Base-by-base conservation (phyloP, 1,140 invertebrate genomes). In the Papilio dardanus region DNA sequence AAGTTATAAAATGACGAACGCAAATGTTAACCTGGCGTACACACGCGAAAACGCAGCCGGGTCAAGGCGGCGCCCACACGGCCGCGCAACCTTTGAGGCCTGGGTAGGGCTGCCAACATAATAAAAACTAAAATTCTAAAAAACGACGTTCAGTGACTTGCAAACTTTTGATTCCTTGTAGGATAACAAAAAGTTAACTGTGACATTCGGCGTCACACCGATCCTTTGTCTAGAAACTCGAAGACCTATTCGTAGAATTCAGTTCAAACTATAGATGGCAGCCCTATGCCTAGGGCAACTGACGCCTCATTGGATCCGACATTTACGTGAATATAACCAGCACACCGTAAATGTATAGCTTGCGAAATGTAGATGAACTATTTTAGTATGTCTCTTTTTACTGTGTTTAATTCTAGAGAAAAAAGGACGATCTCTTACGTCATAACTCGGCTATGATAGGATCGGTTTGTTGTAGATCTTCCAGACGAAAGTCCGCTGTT, bases 41-140 rank as follows among this genome's bases (percentile, higher is more conserved):
- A 37, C 67, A 69, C 35, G 67, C 67, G 67, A 69, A 69, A 69
- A 37, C 31, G 67, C 35, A 37, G 33, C 33, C 33, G 35, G 67
- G 67, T 69, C 67, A 69, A 69, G 67, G 67, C 67, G 33, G 33
- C 33, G 35, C 67, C 67, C 21, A 69, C 35, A 14, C 33, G 31
- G 16, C 35, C 19, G 67, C 35, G 35, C 67, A 69, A 37, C 67
- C 67, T 69, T 69, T 69, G 10, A 69, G 21, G 35, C 33, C 16
- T 19, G 40, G 2, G 42, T 46, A 46, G 42, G 42, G 42, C 42
- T 46, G 42, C 42, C 42, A 46, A n/a, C 42, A 7, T n/a, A 6
- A 46, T n/a, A 46, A 46, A 46, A 19, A 16, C 16, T 46, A n/a
- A 6, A 46, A 0, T 37, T 6, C 2, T 14, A 42, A 42, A 46